Evolutionary conservation across 1,140 invertebrate species (phyloP).

Genomic region (Lordiphosa stackelbergi): DNA sequence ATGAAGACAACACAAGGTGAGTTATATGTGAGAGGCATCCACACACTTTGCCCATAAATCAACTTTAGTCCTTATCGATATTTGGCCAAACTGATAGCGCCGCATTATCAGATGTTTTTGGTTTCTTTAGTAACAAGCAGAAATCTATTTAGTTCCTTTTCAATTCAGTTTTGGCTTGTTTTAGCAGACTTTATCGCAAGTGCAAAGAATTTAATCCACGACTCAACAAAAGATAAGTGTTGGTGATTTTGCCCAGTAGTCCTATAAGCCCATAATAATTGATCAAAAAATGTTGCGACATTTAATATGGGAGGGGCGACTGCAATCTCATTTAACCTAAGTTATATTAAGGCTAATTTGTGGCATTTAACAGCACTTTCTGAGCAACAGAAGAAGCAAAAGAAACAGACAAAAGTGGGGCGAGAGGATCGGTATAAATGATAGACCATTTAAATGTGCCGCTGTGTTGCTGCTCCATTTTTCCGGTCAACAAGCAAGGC

Average conservation of each 20-base stretch:
- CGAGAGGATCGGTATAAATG: constrained; percentile 36
- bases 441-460: constrained; percentile 46
- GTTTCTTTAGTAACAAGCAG: constrained; percentile 4
- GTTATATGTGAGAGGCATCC: constrained; percentile 11
- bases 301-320: neutral
- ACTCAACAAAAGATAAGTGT: constrained; percentile 37
- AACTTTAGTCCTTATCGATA: constrained; percentile 20
- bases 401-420: constrained; percentile 23
- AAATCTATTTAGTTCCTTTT: constrained; percentile 3
- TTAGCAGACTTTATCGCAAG: constrained; percentile 27
- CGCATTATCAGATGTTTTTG: constrained; percentile 21
- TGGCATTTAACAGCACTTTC: constrained; percentile 36
- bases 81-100: constrained; percentile 9
- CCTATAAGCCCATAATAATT: constrained; percentile 1
- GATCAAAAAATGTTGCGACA: neutral
- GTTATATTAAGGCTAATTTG: constrained; percentile 39
- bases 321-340: constrained; percentile 20
- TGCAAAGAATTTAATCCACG: constrained; percentile 57
- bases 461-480: constrained; percentile 47
- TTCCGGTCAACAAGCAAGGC: constrained; percentile 47
- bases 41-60: neutral
- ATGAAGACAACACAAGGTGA: constrained; percentile 94
- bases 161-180: constrained; percentile 11
- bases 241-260: constrained; percentile 12
- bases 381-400: constrained; percentile 2